Conservation (phyloP, 2,113 vertebrate genomes). For the Eulacestoma nigropectus region DNA sequence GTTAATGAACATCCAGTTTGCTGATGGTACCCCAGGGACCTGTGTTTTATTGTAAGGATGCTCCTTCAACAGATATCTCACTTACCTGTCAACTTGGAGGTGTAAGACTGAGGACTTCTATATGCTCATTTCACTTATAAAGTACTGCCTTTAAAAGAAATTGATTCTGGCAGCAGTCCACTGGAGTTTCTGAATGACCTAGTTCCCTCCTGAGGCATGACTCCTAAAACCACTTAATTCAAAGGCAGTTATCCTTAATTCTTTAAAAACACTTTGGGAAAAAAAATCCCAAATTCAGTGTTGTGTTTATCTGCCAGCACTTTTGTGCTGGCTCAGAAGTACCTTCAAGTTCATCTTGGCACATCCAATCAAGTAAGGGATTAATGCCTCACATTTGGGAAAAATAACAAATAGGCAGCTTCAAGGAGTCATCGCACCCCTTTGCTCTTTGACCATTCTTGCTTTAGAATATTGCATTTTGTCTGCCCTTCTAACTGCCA, state of each 20-base stretch:
- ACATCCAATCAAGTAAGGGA: background rate
- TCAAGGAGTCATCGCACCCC: background rate
- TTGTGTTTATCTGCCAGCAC: background rate
- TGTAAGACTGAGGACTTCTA: background rate
- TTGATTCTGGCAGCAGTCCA: background rate
- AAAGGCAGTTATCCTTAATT: background rate
- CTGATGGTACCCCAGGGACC: background rate
- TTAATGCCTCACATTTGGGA: background rate
- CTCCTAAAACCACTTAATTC: conserved; percentile 13
- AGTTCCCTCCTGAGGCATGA: background rate
- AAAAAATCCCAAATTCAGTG: background rate
- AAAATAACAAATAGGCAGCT: background rate
- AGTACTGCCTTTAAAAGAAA: background rate
- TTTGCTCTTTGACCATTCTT: background rate
- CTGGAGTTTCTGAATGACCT: background rate
- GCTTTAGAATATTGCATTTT: background rate
- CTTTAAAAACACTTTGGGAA: background rate
- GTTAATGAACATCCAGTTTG: background rate
- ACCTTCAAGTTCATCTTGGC: background rate
- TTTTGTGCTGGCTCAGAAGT: background rate
- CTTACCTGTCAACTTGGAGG: background rate
- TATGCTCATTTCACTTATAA: background rate
- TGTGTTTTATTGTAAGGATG: background rate
- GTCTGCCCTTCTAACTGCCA: background rate
- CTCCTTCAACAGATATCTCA: background rate